phyloP scores from a whole-genome alignment of 2,888 invertebrate species.

The Sinotaia quadrata region DNA sequence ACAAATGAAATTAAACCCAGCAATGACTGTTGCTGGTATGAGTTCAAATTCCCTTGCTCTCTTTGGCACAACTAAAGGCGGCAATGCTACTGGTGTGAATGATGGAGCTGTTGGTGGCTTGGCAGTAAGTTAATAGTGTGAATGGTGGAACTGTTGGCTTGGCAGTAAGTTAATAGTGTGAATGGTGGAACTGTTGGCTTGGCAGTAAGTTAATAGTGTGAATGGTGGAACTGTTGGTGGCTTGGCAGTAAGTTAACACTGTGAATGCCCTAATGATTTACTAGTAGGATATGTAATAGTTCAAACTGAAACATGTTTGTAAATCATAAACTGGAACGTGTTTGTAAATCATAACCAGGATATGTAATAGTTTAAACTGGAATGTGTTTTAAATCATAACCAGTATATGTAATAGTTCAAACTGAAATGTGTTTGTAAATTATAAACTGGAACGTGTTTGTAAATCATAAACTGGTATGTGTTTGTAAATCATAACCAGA shows the following conservation, averaged over 20 bases:
- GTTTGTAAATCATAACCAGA: no score
- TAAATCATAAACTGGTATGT: no score
- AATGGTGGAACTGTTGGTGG: neutral
- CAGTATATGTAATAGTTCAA: no score
- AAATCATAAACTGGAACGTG: no score
- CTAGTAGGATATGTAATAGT: neutral
- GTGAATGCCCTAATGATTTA: neutral
- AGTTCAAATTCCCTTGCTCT: conserved; percentile 12
- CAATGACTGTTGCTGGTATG: neutral
- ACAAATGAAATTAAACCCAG: neutral
- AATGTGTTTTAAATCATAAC: no score
- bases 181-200: neutral
- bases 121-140: neutral
- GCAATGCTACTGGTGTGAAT: neutral
- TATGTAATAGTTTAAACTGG: no score
- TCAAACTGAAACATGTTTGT: no score
- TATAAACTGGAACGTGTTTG: no score
- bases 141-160: neutral
- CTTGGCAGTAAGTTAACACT: neutral
- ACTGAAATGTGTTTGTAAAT: no score
- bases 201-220: neutral
- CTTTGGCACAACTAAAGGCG: conserved; percentile 11
- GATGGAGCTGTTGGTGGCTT: conserved; percentile 8
- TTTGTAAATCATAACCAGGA: no score
- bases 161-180: neutral